These are phyloP conservation scores for Homarus gammarus DNA, from an alignment of 2,888 invertebrate genomes.

Conservation along the genomic window DNA sequence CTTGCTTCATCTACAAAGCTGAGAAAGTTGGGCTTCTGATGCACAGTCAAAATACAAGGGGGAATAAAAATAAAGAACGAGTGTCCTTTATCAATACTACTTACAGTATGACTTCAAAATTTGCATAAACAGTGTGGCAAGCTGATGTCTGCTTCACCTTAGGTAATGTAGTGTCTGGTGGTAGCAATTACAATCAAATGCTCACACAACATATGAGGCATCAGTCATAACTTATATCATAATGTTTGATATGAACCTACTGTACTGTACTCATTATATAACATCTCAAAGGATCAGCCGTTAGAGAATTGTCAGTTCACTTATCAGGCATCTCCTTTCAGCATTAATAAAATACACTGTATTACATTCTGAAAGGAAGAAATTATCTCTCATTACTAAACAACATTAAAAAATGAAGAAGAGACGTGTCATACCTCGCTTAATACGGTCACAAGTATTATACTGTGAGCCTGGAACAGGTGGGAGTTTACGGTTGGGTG, in stretches of 20 bases:
- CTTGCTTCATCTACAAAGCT: constrained; percentile 43
- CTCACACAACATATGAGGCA: constrained; percentile 32
- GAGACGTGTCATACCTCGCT: constrained; percentile 88
- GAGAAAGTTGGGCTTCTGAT: constrained; percentile 4
- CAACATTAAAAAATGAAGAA: not conserved
- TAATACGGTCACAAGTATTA: constrained; percentile 95
- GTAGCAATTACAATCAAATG: constrained; percentile 24
- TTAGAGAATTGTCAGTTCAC: no score
- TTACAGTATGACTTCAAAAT: constrained; percentile 57
- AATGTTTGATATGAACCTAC: not conserved
- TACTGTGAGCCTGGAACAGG: constrained; percentile 96
- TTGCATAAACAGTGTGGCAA: constrained; percentile 18
- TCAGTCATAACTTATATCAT: not conserved
- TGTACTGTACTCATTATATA: not conserved
- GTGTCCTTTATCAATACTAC: constrained; percentile 25
- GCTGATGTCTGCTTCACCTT: not conserved
- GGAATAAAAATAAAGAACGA: not conserved
- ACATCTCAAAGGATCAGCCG: no score
- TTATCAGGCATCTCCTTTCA: not conserved
- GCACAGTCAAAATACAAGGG: constrained; percentile 13
- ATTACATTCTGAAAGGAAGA: constrained; percentile 17
- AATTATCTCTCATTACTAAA: not conserved
- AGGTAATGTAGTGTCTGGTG: constrained; percentile 34
- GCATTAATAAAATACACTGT: not conserved
- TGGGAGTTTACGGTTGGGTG: constrained; percentile 93